A percentile compares a stretch with the other conserved stretches of the same genome.
Evolutionary conservation across 2,797 vertebrate species (phyloP).

Genomic region (Scyliorhinus canicula): DNA sequence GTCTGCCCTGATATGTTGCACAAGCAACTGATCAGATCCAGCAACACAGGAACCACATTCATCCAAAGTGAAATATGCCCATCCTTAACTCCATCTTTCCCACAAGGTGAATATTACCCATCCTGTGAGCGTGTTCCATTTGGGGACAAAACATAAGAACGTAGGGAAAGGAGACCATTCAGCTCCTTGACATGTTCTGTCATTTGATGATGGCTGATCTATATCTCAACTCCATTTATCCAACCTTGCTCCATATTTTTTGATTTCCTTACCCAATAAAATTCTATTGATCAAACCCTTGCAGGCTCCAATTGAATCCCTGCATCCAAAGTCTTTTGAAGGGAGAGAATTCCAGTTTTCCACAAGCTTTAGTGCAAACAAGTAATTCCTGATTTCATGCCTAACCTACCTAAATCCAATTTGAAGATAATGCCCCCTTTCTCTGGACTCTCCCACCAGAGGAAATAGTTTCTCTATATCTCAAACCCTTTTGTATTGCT

Average conservation of each 20-base stretch:
- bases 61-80: background rate
- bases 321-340: background rate
- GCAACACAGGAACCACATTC: background rate
- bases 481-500: no score
- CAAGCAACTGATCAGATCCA: background rate
- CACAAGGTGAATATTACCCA: background rate
- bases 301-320: background rate
- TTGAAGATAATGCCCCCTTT: no score
- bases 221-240: no score
- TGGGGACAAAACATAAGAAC: background rate
- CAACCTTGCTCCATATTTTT: no score
- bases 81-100: background rate
- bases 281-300: background rate
- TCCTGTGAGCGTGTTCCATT: background rate
- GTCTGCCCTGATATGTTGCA: background rate
- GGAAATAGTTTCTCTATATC: no score
- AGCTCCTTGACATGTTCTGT: background rate
- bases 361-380: no score
- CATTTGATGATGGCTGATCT: background rate
- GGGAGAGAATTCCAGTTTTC: background rate
- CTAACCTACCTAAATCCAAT: no score
- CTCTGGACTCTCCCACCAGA: no score
- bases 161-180: background rate
- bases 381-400: no score
- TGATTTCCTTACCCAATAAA: no score